Evolutionary conservation across 2,113 vertebrate species (phyloP), one percentile per base, ranked within the genome.

Genomic region (Brevimyrus niger): DNA sequence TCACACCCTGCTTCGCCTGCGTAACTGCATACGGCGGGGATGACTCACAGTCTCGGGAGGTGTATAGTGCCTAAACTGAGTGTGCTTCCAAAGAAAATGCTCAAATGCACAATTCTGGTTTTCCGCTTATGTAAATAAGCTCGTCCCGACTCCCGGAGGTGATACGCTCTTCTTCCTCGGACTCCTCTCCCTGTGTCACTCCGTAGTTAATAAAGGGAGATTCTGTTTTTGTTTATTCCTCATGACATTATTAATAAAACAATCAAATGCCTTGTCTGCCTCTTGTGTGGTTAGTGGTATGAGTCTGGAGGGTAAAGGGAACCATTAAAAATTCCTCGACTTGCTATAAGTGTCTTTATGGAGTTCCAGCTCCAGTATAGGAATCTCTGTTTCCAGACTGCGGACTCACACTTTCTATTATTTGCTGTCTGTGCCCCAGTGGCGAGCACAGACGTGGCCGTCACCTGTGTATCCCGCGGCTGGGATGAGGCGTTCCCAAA

Each of bases 381-480:
- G 44, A 47, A 35, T 83, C 23, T 17, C 42, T 84, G 53, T 55
- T 84, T 53, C 48, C 51, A 21, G 15, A 46, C 50, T 46, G 31
- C 8, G 7, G 38, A 76, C n/a, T 88, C 61, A 58, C 82, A 58
- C 50, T 89, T 58, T 85, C 10, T 84, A 42, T 47, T 51, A 27
- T 35, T 51, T 51, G 48, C 69, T 42, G 69, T 88, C 51, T 89
- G 27, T 46, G 23, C 88, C 15, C 2, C 35, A 82, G 31, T 51
- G 44, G 31, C 10, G 44, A 88, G 46, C 46, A 80, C 9, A 89
- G 13, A 51, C 50, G 31, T 46, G n/a, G 65, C 21, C 38, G 23
- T 85, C 90, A 87, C 90, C 88, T 91, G 86, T 88, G 21, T 65
- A 13, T 46, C 38, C 31, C 51, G 8, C 10, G 90, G 76, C n/a